Evolutionary conservation across 2,888 invertebrate species (phyloP).

Genomic region (Drosophila maculinotata): DNA sequence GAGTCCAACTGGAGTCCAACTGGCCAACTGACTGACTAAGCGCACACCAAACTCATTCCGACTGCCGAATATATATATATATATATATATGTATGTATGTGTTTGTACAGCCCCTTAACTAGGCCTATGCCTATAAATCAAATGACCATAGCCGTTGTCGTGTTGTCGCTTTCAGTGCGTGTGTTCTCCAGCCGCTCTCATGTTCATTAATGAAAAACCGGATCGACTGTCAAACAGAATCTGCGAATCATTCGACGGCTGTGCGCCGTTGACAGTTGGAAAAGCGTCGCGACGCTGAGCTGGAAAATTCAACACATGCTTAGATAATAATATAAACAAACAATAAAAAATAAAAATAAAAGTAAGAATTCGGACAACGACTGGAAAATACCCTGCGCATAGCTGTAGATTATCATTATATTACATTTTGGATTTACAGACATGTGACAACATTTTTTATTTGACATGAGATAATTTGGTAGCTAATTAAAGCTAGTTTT

Average conservation of each 20-base stretch:
- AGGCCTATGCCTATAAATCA: slow-evolving; percentile 59
- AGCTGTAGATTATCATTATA: neutral
- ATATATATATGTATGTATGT: neutral
- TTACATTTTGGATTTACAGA: too few relatives aligned
- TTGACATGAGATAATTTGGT: too few relatives aligned
- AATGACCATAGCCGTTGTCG: slow-evolving; percentile 47
- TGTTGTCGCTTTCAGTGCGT: slow-evolving; percentile 57
- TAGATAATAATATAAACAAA: slow-evolving; percentile 71
- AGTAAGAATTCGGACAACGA: slow-evolving; percentile 7
- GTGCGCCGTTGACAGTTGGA: slow-evolving; percentile 75
- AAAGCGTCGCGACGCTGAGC: slow-evolving; percentile 61
- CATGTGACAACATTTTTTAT: too few relatives aligned
- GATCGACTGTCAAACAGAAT: slow-evolving; percentile 76
- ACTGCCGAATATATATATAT: slow-evolving; percentile 40
- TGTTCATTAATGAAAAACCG: slow-evolving; percentile 82
- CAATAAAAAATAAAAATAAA: slow-evolving; percentile 27
- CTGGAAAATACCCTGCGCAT: slow-evolving; percentile 9
- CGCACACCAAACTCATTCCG: slow-evolving; percentile 1
- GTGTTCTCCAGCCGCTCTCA: slow-evolving; percentile 56
- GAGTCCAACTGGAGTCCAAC: slow-evolving; percentile 13
- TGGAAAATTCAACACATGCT: slow-evolving; percentile 81
- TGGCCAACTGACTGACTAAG: slow-evolving; percentile 46
- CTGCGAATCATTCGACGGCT: slow-evolving; percentile 77
- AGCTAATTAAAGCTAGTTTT: too few relatives aligned
- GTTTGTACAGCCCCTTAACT: slow-evolving; percentile 29